These are phyloP conservation scores for Drosophila yooni DNA, from an alignment of 2,888 invertebrate species.

Conservation along the genomic window DNA sequence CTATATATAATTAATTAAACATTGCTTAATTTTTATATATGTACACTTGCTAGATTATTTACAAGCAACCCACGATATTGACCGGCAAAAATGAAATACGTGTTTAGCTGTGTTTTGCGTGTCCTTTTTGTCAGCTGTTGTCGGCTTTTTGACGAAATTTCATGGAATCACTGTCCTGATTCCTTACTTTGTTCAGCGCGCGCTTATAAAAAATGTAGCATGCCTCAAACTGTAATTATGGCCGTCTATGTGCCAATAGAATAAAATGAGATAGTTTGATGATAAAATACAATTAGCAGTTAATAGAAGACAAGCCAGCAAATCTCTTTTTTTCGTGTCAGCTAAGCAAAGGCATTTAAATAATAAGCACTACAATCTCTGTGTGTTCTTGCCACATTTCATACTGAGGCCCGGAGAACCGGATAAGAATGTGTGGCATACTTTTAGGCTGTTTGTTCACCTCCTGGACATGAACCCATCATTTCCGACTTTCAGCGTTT, in stretches of 20 bases:
- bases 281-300: neutral
- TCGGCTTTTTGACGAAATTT: constrained; percentile 23
- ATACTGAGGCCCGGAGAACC: neutral
- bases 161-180: constrained; percentile 32
- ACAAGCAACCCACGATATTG: constrained; percentile 30
- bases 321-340: constrained; percentile 2
- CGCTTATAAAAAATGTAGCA: constrained; percentile 41
- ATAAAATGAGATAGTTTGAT: neutral
- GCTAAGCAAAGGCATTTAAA: constrained; percentile 7
- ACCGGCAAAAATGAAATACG: constrained; percentile 1
- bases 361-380: neutral
- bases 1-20: neutral
- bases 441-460: constrained; percentile 37
- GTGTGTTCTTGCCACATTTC: neutral
- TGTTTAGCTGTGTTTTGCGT: constrained; percentile 29
- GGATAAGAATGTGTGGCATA: constrained; percentile 32
- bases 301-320: neutral
- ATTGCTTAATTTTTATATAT: neutral
- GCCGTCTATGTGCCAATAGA: too few relatives aligned
- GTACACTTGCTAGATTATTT: too few relatives aligned
- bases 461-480: constrained; percentile 24
- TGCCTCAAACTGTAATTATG: neutral
- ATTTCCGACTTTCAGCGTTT: constrained; percentile 12
- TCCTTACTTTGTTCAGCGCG: constrained; percentile 29
- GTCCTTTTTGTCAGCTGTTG: constrained; percentile 63